phyloP scores from a whole-genome alignment of 1,140 invertebrate genomes.

The Cataglyphis hispanica region DNA sequence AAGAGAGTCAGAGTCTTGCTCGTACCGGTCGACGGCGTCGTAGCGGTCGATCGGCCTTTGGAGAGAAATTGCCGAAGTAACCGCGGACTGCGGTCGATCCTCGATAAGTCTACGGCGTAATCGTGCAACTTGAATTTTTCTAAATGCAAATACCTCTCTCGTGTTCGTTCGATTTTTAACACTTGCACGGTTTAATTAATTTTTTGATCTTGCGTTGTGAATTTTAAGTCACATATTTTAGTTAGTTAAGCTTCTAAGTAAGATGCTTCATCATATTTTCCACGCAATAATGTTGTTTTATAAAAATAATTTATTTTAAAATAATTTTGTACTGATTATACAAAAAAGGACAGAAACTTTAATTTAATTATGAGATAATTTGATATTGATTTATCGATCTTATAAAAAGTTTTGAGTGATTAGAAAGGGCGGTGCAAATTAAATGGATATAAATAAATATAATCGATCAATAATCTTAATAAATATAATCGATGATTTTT shows the following conservation, averaged over 20 bases:
- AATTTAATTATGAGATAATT: not conserved
- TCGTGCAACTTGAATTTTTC: constrained; percentile 23
- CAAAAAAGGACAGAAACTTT: not conserved
- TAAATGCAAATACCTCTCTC: not conserved
- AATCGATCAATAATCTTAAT: not conserved
- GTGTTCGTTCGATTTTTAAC: not conserved
- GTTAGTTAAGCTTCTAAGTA: not conserved
- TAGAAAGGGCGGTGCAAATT: not conserved
- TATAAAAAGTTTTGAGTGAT: not conserved
- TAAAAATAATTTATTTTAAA: constrained; percentile 1
- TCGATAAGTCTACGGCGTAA: constrained; percentile 23
- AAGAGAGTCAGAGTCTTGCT: constrained; percentile 33
- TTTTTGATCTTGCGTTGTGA: not conserved
- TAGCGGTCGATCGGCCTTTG: constrained; percentile 58
- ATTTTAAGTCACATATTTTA: not conserved
- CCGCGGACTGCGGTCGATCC: constrained; percentile 35
- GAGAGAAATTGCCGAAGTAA: constrained; percentile 58
- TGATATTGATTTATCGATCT: not conserved
- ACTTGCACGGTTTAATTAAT: not conserved
- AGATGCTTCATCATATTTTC: not conserved
- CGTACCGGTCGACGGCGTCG: not conserved
- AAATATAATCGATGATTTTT: constrained; percentile 3
- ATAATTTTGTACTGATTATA: not conserved
- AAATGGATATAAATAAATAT: not conserved
- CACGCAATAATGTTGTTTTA: not conserved